Evolutionary conservation across 1,140 invertebrate genomes (phyloP), one percentile per base, ranked within the genome.

Genomic region (Bradysia coprophila): DNA sequence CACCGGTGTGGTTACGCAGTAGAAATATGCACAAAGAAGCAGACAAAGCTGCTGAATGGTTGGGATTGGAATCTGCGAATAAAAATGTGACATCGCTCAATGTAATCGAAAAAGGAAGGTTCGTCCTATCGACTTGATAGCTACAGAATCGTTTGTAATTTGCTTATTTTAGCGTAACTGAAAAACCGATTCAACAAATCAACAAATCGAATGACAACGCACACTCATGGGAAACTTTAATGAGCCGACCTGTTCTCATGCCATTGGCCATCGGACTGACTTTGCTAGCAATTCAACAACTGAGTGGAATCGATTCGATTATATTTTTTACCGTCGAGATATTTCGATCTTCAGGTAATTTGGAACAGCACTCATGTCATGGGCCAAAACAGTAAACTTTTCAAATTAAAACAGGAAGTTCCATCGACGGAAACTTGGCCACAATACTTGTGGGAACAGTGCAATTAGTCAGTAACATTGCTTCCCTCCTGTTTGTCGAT

Each of bases 391-490:
- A 31, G n/a, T 9, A 31, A 31, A 9, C 32, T 5, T 3, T 3
- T 34, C 5, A 3, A 34, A 34, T 15, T 34, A 11, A 8, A 20
- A 6, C 53, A 75, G 15, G 68, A 15, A 38, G 22, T 21, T 21
- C 32, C 16, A 28, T 88, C 2, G 54, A 71, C 32, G 54, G 74
- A 0, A 65, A 66, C 50, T 53, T 66, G 1, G 67, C 66, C 2
- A 71, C 83, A 0, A 80, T 89, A 34, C 67, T 87, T 40, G 68
- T 90, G 16, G 85, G 78, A 1, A 55, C 63, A 16, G 74, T 86
- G 18, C 79, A 85, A 57, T 71, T 89, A 8, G 32, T 75, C 1
- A 70, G 73, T 10, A 84, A 79, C 13, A 56, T 71, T n/a, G 54
- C 73, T 2, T 72, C 76, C 8, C 63, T 73, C 0, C 41, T 73